phyloP scores from a whole-genome alignment of 92 coral and sea anemone species.

The Hydrozoanthus gracilis region DNA sequence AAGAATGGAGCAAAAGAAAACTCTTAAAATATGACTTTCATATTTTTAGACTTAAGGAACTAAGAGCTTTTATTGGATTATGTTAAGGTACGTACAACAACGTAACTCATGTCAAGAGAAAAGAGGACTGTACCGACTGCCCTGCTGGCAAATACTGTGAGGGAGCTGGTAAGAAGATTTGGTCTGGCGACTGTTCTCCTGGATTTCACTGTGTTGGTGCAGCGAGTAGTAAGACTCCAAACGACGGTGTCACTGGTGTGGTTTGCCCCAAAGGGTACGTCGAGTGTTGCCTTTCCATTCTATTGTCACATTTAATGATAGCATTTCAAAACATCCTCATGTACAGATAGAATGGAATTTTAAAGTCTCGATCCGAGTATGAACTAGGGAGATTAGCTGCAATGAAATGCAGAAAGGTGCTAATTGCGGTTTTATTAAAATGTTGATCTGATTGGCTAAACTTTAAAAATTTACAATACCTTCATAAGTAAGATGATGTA shows the following conservation, averaged over 20 bases:
- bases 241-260: conserved; percentile 84
- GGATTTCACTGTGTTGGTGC: conserved; percentile 84
- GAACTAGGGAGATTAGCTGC: no score
- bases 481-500: no score
- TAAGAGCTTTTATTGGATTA: background rate
- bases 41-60: background rate
- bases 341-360: no score
- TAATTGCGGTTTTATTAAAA: no score
- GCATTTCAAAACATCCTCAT: no score
- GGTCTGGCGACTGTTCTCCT: conserved; percentile 85
- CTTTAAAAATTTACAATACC: no score
- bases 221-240: conserved; percentile 82
- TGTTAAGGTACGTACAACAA: conserved; percentile 82
- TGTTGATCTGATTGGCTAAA: no score
- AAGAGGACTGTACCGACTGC: conserved; percentile 77
- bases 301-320: no score
- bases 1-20: no score
- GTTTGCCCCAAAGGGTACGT: conserved; percentile 91
- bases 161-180: conserved; percentile 85
- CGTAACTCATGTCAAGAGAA: conserved; percentile 68
- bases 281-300: background rate
- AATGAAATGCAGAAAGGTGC: no score
- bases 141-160: conserved; percentile 94
- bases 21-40: no score
- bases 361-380: no score